Conservation (phyloP, 2,888 invertebrate species). For the Julus scanicus region DNA sequence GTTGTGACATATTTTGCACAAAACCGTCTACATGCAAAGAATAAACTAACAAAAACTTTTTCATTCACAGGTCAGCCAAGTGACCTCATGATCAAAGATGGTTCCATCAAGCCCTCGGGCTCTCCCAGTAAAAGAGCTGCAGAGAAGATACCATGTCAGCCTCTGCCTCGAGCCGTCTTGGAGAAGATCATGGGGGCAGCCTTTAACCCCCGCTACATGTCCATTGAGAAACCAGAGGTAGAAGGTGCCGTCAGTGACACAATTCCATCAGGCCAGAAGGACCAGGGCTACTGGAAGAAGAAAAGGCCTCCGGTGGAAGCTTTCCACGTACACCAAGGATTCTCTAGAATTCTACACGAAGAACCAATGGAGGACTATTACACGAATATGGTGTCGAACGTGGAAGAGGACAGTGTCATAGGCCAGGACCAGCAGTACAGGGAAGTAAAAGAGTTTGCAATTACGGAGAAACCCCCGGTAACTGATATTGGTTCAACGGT, state of each 20-base stretch:
- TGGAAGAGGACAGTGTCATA: not conserved
- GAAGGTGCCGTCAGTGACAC: slow-evolving; percentile 20
- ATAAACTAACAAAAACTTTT: not conserved
- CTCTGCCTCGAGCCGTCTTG: slow-evolving; percentile 25
- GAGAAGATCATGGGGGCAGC: slow-evolving; percentile 54
- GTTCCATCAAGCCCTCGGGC: not conserved
- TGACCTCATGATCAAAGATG: not conserved
- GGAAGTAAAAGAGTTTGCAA: not conserved
- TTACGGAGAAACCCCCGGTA: not conserved
- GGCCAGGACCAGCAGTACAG: not conserved
- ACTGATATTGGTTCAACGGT: not conserved
- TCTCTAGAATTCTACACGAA: slow-evolving; percentile 48
- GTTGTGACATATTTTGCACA: no score
- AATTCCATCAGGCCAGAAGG: slow-evolving; percentile 32
- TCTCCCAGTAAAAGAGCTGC: not conserved
- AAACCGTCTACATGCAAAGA: no score
- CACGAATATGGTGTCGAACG: not conserved
- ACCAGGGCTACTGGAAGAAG: not conserved
- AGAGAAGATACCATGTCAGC: slow-evolving; percentile 44
- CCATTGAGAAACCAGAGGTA: slow-evolving; percentile 53
- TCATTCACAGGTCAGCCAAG: not conserved
- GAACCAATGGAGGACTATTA: slow-evolving; percentile 41
- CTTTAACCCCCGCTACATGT: slow-evolving; percentile 57
- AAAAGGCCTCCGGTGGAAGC: not conserved
- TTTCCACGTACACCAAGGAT: slow-evolving; percentile 55